Base-by-base conservation (phyloP, 37 sponge, comb jelly and placozoan species). In the Agelas oroides region DNA sequence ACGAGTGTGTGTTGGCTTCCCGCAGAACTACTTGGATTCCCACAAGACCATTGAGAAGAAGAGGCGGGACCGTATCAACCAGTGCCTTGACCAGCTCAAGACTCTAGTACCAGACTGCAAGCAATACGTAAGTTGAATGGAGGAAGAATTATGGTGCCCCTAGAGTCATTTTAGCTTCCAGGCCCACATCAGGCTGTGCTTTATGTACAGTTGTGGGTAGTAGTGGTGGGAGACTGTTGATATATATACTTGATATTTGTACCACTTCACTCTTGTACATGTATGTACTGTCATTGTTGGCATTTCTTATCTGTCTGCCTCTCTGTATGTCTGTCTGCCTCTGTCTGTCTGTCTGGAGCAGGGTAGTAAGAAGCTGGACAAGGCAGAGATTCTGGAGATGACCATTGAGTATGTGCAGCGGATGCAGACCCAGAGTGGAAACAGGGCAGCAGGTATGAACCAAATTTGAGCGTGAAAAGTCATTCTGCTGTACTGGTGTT, bases 11-110 rank as follows among this genome's bases (percentile, higher is more conserved):
- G 32, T 73, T 13, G 37, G 36, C 18, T 62, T 28, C 19, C 21
- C 76, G 5, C 71, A 94, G 94, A 90, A 90, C 52, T 95, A 95
- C 59, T 60, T 95, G 46, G 95, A 95, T 57, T 95, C 95, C 18
- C 95, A 95, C 85, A 95, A 95, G 83, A 83, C 67, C 57, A 95
- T 95, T 79, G 95, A 95, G 70, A 95, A 95, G 95, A 95, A 89
- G 70, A 32, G 95, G 13, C 73, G 95, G 25, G 95, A 95, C 59
- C 83, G 95, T 5, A 95, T 95, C 71, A 95, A 95, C 71, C 65
- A 52, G 15, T 84, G 90, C 38, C 70, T 95, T n/a, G 60, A 60
- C 30, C 56, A 32, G 16, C 70, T 95, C 28, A 95, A 95, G 81
- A 64, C 60, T 23, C 80, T 95, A 19, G 87, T 95, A 23, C 95